Conservation (phyloP, 1,140 invertebrate genomes). For the Aphelenchoides besseyi region DNA sequence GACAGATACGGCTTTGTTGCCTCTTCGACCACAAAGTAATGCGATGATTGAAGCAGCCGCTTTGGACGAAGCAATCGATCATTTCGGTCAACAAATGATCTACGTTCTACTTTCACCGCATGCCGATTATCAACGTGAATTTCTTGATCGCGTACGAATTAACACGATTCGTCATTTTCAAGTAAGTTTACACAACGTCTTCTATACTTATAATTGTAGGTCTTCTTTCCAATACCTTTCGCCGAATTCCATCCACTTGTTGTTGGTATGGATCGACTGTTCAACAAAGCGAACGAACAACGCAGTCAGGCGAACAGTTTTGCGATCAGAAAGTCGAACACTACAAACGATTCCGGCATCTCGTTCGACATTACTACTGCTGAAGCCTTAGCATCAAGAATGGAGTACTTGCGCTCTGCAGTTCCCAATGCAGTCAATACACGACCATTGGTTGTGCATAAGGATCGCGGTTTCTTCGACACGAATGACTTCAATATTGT, state of each 20-base stretch:
- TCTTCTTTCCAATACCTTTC: slow-evolving; percentile 61
- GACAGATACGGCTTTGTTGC: slow-evolving; percentile 46
- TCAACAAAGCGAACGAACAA: slow-evolving; percentile 37
- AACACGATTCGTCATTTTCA: slow-evolving; percentile 62
- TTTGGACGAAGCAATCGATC: slow-evolving; percentile 60
- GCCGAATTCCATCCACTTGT: slow-evolving; percentile 57
- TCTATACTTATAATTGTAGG: slow-evolving; percentile 30
- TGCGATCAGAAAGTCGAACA: slow-evolving; percentile 15
- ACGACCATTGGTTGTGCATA: slow-evolving; percentile 51
- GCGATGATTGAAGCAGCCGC: slow-evolving; percentile 45
- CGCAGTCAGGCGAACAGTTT: slow-evolving; percentile 1
- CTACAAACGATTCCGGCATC: not conserved
- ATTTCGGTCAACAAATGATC: slow-evolving; percentile 56
- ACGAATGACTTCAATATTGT: slow-evolving; percentile 53
- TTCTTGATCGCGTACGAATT: slow-evolving; percentile 57
- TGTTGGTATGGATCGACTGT: slow-evolving; percentile 33
- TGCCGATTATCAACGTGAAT: slow-evolving; percentile 60
- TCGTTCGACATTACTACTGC: slow-evolving; percentile 20
- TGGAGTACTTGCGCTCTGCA: slow-evolving; percentile 20
- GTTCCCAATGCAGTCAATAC: slow-evolving; percentile 4
- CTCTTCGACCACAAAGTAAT: slow-evolving; percentile 29
- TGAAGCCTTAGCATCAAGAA: slow-evolving; percentile 21
- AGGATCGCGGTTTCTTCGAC: slow-evolving; percentile 59
- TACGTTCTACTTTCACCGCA: slow-evolving; percentile 57
- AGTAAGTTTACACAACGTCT: slow-evolving; percentile 27